A percentile compares a stretch with the other conserved stretches of the same genome.
Conservation (phyloP, 64 coral and sea anemone genomes). For the Astreopora myriophthalma region DNA sequence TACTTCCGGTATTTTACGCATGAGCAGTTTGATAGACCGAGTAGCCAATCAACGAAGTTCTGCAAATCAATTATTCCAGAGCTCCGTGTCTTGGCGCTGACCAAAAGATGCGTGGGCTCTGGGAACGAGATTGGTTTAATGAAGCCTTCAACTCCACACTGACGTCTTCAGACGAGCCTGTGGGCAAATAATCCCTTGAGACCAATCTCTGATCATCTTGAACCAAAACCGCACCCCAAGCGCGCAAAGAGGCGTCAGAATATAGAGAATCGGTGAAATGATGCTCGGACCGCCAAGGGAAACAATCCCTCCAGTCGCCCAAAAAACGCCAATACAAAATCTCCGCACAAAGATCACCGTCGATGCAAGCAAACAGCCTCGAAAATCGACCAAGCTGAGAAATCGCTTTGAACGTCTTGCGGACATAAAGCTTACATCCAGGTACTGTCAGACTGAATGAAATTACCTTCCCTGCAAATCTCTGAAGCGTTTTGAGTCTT, state of each 20-base stretch:
- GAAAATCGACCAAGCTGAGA: neutral
- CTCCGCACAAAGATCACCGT: neutral
- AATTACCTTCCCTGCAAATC: slow-evolving; percentile 13
- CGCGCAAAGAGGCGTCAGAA: slow-evolving; percentile 30
- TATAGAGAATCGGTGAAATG: neutral
- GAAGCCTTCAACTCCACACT: too few species aligned
- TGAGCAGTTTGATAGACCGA: too few species aligned
- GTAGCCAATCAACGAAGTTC: too few species aligned
- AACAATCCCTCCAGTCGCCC: slow-evolving; percentile 5
- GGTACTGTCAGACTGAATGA: slow-evolving; percentile 50
- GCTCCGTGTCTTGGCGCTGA: too few species aligned
- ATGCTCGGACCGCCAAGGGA: slow-evolving; percentile 11
- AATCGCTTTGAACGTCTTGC: slow-evolving; percentile 33
- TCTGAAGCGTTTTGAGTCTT: slow-evolving; percentile 26
- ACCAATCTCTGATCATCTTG: neutral
- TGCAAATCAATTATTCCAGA: too few species aligned
- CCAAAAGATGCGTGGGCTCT: too few species aligned
- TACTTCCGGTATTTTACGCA: too few species aligned
- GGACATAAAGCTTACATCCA: slow-evolving; percentile 8
- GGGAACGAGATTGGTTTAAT: too few species aligned
- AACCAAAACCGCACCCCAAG: slow-evolving; percentile 22
- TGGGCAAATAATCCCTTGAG: slow-evolving; percentile 40
- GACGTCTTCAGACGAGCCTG: neutral
- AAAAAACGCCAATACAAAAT: slow-evolving; percentile 48
- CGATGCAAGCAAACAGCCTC: neutral